A percentile compares a stretch with the other conserved stretches of the same genome.
Evolutionary conservation across 2,113 vertebrate genomes (phyloP).

Genomic region (Phocoena phocoena): DNA sequence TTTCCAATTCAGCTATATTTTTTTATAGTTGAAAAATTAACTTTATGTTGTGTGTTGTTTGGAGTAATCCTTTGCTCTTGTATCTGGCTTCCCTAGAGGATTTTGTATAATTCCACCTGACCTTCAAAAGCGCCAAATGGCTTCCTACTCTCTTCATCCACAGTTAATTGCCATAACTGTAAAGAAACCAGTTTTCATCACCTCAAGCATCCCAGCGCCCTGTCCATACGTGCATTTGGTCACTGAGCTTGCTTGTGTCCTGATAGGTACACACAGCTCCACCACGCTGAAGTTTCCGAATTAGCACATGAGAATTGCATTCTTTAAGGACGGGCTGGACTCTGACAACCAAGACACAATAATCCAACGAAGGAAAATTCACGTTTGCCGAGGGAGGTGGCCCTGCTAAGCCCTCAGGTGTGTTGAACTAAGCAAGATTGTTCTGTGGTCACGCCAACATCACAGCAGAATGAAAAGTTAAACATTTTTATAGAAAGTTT

Average conservation of each 20-base stretch:
- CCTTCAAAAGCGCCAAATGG: not conserved
- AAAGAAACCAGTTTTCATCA: not conserved
- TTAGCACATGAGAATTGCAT: not conserved
- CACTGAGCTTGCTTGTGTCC: not conserved
- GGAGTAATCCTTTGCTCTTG: not conserved
- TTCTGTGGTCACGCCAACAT: not conserved
- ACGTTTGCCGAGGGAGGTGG: not conserved
- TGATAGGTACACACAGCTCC: not conserved
- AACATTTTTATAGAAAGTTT: not conserved
- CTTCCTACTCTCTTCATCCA: not conserved
- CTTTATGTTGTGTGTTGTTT: not conserved
- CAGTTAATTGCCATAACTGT: not conserved
- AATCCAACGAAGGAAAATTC: not conserved
- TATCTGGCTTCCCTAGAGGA: not conserved
- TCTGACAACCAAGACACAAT: not conserved
- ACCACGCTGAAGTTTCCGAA: not conserved
- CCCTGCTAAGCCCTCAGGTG: not conserved
- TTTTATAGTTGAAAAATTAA: not conserved
- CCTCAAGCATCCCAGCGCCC: not conserved
- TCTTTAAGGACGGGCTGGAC: not conserved
- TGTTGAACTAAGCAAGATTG: not conserved
- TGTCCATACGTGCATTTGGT: not conserved
- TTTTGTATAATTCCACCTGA: not conserved
- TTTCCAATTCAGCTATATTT: not conserved
- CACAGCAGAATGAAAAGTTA: not conserved